Conservation (phyloP, 1,140 invertebrate species). For the Diachasmimorpha longicaudata region DNA sequence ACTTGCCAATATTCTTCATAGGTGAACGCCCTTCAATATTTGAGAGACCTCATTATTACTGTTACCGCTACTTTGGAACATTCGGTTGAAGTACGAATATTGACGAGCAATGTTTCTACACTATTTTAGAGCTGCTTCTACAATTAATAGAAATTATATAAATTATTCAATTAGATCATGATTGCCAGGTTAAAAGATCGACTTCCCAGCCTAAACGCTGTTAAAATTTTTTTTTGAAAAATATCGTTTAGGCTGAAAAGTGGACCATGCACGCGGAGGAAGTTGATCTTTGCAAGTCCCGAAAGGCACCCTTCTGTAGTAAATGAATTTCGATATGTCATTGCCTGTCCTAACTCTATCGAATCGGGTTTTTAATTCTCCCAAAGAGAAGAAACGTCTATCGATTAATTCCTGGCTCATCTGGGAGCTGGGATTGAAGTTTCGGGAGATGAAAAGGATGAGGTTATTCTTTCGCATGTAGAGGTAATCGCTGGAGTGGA, state of each 20-base stretch:
- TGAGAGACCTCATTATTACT: slow-evolving; percentile 65
- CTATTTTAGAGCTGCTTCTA: slow-evolving; percentile 81
- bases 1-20: slow-evolving; percentile 90
- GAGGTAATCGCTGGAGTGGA: slow-evolving; percentile 13
- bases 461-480: slow-evolving; percentile 21
- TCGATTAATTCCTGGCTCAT: slow-evolving; percentile 10
- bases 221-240: slow-evolving; percentile 16
- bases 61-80: slow-evolving; percentile 68
- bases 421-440: background rate
- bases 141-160: slow-evolving; percentile 35
- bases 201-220: no score
- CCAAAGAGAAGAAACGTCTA: background rate
- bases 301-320: no score
- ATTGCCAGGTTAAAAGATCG: background rate
- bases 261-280: no score
- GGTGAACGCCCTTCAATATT: slow-evolving; percentile 76
- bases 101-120: slow-evolving; percentile 89
- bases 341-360: background rate
- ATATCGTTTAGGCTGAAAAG: no score
- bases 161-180: slow-evolving; percentile 13
- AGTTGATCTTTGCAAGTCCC: no score
- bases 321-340: no score
- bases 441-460: slow-evolving; percentile 11
- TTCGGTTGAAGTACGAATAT: slow-evolving; percentile 89
- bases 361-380: background rate